Percentiles rank a stretch among this genome's conserved stretches.
Evolutionary conservation across 2,888 invertebrate species (phyloP).

Genomic region (Anthophora plumipes): DNA sequence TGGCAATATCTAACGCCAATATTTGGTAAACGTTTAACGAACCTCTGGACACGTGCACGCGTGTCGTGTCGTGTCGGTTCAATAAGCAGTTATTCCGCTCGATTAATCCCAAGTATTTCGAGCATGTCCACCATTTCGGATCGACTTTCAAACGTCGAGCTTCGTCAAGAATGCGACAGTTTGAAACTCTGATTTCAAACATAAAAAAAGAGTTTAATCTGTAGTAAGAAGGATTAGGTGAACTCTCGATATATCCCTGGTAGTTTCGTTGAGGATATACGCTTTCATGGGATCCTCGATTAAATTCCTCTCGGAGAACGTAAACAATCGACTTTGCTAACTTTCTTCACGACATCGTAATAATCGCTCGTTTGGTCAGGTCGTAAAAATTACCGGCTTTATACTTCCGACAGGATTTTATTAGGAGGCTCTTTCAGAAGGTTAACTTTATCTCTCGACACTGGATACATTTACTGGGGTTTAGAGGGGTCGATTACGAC

Average conservation of each 20-base stretch:
- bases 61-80: background rate
- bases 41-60: background rate
- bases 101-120: constrained; percentile 31
- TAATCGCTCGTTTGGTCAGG: background rate
- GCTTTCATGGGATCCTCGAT: background rate
- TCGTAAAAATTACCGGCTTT: constrained; percentile 21
- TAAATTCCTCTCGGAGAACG: background rate
- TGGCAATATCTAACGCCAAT: constrained; percentile 27
- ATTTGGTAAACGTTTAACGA: constrained; percentile 19
- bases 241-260: background rate
- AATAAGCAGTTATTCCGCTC: constrained; percentile 28
- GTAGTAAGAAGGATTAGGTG: background rate
- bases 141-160: constrained; percentile 18
- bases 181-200: background rate
- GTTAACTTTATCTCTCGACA: background rate
- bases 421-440: background rate
- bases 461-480: background rate
- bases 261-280: too few relatives aligned
- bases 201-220: background rate
- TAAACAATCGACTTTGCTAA: background rate
- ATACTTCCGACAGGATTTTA: background rate
- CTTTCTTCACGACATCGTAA: background rate
- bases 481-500: background rate
- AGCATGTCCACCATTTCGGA: constrained; percentile 11
- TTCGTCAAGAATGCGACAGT: background rate